Conservation (phyloP, 2,888 invertebrate genomes). For the Pasiphila rectangulata region DNA sequence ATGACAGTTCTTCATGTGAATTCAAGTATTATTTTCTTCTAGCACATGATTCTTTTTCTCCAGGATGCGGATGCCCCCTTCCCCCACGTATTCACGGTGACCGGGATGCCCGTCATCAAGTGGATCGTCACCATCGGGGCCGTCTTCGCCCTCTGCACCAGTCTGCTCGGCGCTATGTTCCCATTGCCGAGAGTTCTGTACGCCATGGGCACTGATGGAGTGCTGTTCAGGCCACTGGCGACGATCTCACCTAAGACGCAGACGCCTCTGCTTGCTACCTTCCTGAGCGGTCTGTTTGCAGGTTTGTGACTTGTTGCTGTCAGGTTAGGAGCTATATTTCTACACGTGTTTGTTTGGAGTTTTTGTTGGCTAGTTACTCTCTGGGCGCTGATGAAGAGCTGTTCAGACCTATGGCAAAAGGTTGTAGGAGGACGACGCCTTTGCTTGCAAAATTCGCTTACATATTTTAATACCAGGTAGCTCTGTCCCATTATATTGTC, state of each 20-base stretch:
- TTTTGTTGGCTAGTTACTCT: no score
- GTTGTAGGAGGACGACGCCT: no score
- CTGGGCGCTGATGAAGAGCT: no score
- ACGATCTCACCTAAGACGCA: constrained; percentile 86
- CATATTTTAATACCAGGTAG: no score
- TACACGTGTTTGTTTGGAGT: no score
- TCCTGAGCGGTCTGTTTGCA: constrained; percentile 87
- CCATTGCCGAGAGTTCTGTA: constrained; percentile 93
- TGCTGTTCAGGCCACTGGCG: constrained; percentile 87
- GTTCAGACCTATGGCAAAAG: no score
- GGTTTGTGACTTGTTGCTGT: constrained; percentile 68
- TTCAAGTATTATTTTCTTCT: background rate
- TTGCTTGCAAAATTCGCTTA: no score
- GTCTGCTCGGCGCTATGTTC: constrained; percentile 92
- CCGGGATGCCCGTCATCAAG: constrained; percentile 88
- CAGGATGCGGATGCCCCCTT: constrained; percentile 92
- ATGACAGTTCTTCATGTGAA: background rate
- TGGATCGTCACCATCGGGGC: constrained; percentile 96
- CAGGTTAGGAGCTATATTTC: background rate
- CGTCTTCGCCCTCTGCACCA: constrained; percentile 94
- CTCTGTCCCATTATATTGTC: no score
- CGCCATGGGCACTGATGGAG: constrained; percentile 94
- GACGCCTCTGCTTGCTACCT: constrained; percentile 89
- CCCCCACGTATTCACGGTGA: constrained; percentile 89
- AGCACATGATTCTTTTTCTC: background rate